Base-by-base conservation (phyloP, 2,113 vertebrate species). In the Podilymbus podiceps region DNA sequence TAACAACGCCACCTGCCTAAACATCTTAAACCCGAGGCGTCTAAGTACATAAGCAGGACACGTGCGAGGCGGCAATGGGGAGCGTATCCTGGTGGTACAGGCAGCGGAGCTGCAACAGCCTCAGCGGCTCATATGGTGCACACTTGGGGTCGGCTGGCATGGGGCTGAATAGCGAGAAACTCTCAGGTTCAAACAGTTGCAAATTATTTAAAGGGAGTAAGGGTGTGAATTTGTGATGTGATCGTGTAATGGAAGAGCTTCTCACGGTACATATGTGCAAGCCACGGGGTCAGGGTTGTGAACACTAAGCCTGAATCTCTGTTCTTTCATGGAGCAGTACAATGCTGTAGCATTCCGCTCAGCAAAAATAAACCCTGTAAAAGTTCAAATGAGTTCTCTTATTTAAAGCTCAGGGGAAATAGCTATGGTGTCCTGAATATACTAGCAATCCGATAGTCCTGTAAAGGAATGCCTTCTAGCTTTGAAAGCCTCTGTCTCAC, bases 1-100 rank as follows among this genome's bases (percentile, higher is more conserved):
- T 95, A 97, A 72, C 87, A 84, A 22, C 93, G 96, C 18, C 97
- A 97, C 95, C 97, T 97, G 97, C 88, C 92, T 93, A 64, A 88
- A 71, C 81, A 82, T 81, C 95, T 93, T 89, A 93, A 72, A 89
- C 24, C 18, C 76, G 62, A 96, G 92, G 88, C 12, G 6, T 10
- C 22, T 20, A 5, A 88, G 63, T 60, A 30, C 81, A 79, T 85
- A 80, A 66, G 91, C 38, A 80, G 73, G 93, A 66, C 58, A 55
- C 0, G 25, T 31, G 44, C 68, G 96, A 72, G 47, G 63, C 23
- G 11, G 77, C 73, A 44, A 62, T 15, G 68, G 59, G 86, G 24
- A 94, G 33, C 2, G 15, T n/a, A 9, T 63, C 79, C 87, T 84
- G 52, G 40, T 71, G 62, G 76, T 8, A 12, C 8, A 16, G 31